Percentiles rank a stretch among this genome's conserved stretches.
Evolutionary conservation across 2,888 invertebrate species (phyloP).

Genomic region (Kuschelorhynchus macadamiae): DNA sequence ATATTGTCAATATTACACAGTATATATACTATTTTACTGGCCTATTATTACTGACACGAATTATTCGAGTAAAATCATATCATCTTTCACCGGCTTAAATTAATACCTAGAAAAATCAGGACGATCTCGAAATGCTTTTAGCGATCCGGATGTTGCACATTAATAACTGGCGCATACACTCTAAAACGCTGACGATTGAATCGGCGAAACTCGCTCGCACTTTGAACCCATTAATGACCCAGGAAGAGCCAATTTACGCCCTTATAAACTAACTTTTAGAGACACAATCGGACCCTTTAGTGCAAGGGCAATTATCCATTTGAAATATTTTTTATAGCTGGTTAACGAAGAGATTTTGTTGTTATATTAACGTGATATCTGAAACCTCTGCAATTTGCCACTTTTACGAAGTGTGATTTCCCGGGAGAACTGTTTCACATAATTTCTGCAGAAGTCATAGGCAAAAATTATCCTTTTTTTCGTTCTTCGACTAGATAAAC

Average conservation of each 20-base stretch:
- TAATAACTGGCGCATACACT: conserved; percentile 22
- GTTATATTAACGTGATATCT: too few relatives aligned
- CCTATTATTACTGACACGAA: too few relatives aligned
- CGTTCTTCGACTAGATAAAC: too few relatives aligned
- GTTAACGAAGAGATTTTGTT: not conserved
- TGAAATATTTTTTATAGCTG: not conserved
- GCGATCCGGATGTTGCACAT: conserved; percentile 21
- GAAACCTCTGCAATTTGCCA: too few relatives aligned
- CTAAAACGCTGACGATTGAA: conserved; percentile 30
- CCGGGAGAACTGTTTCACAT: too few relatives aligned
- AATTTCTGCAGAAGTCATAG: too few relatives aligned
- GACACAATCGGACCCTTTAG: conserved; percentile 24
- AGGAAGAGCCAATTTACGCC: conserved; percentile 47
- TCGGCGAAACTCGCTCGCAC: conserved; percentile 33
- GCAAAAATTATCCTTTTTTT: too few relatives aligned
- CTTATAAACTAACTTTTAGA: conserved; percentile 33
- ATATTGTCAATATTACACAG: too few relatives aligned
- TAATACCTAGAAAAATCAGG: not conserved
- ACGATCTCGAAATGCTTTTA: conserved; percentile 15
- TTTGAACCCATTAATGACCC: conserved; percentile 44
- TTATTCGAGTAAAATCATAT: too few relatives aligned
- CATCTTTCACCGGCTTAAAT: too few relatives aligned
- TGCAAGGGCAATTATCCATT: conserved; percentile 1
- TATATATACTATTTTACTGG: too few relatives aligned
- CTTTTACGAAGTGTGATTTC: too few relatives aligned